A percentile compares a stretch with the other conserved stretches of the same genome.
Evolutionary conservation across 1,140 invertebrate species (phyloP).

Genomic region (Acromyrmex echinatior): DNA sequence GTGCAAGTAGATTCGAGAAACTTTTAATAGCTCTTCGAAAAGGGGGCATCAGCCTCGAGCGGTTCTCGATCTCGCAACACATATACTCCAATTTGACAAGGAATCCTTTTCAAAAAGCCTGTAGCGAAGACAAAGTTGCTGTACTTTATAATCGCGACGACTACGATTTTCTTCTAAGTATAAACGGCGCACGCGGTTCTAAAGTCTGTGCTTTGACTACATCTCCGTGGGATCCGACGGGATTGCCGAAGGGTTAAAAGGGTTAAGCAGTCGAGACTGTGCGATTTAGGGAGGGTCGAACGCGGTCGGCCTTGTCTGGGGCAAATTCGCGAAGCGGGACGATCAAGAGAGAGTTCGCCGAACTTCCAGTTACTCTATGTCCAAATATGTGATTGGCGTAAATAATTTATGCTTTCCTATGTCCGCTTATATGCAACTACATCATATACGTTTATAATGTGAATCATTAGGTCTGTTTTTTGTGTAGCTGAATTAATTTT

Average conservation of each 20-base stretch:
- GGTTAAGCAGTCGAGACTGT: constrained; percentile 63
- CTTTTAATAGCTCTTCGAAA: constrained; percentile 12
- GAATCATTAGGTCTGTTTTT: no score
- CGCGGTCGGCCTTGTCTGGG: constrained; percentile 41
- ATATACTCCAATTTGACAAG: constrained; percentile 12
- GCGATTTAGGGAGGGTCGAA: constrained; percentile 52
- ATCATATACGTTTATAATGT: neutral
- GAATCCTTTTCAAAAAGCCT: constrained; percentile 32
- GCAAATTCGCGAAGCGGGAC: constrained; percentile 37
- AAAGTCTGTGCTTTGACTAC: constrained; percentile 58
- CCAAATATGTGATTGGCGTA: constrained; percentile 43
- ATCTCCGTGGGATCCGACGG: constrained; percentile 56
- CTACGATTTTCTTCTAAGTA: constrained; percentile 49
- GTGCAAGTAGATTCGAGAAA: neutral
- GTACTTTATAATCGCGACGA: constrained; percentile 25
- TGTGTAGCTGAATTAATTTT: no score
- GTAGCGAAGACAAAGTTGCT: constrained; percentile 26
- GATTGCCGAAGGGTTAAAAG: constrained; percentile 66
- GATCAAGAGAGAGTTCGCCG: constrained; percentile 16
- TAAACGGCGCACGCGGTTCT: constrained; percentile 33
- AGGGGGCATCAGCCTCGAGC: neutral
- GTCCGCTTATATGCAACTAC: neutral
- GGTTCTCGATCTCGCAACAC: neutral
- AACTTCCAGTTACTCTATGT: constrained; percentile 24
- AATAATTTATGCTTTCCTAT: constrained; percentile 49